Evolutionary conservation across 2,113 vertebrate species (phyloP), one percentile per base, ranked within the genome.

Genomic region (Blennius ocellaris): DNA sequence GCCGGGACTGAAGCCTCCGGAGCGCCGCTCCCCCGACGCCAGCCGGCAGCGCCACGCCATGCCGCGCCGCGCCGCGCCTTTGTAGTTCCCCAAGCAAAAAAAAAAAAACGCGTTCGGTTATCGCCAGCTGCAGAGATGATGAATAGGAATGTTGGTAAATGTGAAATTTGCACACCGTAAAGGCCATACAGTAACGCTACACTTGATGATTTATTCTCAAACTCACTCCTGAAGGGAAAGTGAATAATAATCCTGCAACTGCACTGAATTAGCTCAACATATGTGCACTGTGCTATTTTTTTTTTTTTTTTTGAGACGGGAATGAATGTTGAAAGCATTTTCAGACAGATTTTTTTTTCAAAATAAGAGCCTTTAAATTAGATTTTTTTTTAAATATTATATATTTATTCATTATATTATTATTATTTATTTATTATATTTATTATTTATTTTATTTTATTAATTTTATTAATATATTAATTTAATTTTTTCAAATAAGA

Each of bases 61-160:
- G 5, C 41, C 56, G n/a, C n/a, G n/a, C n/a, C n/a, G 21, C 21
- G 21, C 21, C 21, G 21, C 21, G n/a, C 47, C 47, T 43, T 37
- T 56, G 52, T 40, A 45, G 44, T 59, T 47, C 14, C 53, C 15
- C 44, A 56, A 39, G 44, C 62, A 67, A 14, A 30, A 30, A 56
- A 39, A 39, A 58, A 67, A 14, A 30, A 30, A 49, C 58, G 52
- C 43, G 56, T 54, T 69, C 11, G 1, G 1, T 41, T 62, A 52
- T 68, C 69, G 44, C 51, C 55, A n/a, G 56, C 69, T 37, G 37
- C 6, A 47, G 39, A 64, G 51, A 55, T 56, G 8, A 74, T 73
- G 41, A 74, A 81, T 66, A 38, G 37, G 11, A 72, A 67, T 15
- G 61, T 40, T 5, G 47, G 10, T 14, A 21, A 68, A 41, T 51